Base-by-base conservation (phyloP, 2,888 invertebrate genomes). In the Chesias legatella region DNA sequence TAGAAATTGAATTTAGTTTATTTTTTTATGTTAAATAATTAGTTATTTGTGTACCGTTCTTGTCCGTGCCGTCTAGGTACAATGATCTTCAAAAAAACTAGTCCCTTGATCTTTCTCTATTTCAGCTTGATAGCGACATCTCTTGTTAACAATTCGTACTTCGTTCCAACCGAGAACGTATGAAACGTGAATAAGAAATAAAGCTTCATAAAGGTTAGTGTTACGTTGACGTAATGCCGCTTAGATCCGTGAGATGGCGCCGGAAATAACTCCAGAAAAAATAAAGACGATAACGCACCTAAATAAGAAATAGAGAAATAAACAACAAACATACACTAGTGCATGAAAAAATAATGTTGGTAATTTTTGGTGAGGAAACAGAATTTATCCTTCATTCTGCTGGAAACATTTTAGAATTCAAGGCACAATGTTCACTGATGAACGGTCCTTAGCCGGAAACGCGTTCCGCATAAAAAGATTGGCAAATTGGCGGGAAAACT, bases 81-180 rank as follows among this genome's bases (percentile, higher is more conserved):
- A n/a, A n/a, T n/a, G n/a, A n/a, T n/a, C n/a, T n/a, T n/a, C n/a
- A n/a, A n/a, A n/a, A n/a, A n/a, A n/a, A 3, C 13, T 2, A 17
- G 13, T 17, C 2, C 13, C 2, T 26, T 7, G 17, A n/a, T 35
- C 21, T 35, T 31, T 3, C 8, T 13, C 13, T 7, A 10, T 27
- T 10, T 33, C 10, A 11, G 25, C 10, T 9, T 36, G 4, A 17
- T 31, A 51, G 56, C 63, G 73, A 60, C 73, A 72, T 70, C 73
- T 73, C 50, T 55, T 31, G 53, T 27, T 35, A n/a, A 8, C 13
- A 7, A 22, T 24, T 20, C 26, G 43, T 33, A 54, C 49, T 49
- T 45, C 49, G 36, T 39, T 35, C 22, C n/a, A 26, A 9, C 9
- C 9, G 10, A 10, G 24, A 8, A 22, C 29, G 22, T 21, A n/a